Evolutionary conservation across 2,797 vertebrate genomes (phyloP).

Genomic region (Gymnodraco acuticeps): DNA sequence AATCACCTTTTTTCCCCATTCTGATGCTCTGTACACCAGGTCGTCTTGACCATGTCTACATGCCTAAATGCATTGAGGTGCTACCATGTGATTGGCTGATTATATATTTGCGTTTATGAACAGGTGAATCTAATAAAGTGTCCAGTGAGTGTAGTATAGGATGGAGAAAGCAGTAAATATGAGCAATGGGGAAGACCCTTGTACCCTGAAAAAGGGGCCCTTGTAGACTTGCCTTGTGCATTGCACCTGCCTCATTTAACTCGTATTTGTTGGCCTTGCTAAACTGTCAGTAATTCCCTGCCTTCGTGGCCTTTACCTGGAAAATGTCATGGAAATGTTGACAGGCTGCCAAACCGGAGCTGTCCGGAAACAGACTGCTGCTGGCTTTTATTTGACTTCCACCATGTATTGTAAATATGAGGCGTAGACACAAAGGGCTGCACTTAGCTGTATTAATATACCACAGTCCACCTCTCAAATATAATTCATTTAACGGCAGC

Average conservation of each 20-base stretch:
- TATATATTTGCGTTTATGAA: too few relatives aligned
- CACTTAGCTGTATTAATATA: conserved; percentile 53
- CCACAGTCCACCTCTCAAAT: conserved; percentile 35
- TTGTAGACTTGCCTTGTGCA: conserved; percentile 61
- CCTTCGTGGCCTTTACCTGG: conserved; percentile 78
- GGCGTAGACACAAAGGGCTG: conserved; percentile 27
- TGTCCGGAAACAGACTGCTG: conserved; percentile 47
- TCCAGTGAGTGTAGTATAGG: not conserved
- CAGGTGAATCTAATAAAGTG: too few relatives aligned
- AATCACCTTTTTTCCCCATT: too few relatives aligned
- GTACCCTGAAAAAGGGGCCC: conserved; percentile 74
- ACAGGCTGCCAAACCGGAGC: conserved; percentile 74
- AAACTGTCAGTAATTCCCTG: conserved; percentile 78
- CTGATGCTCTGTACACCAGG: too few relatives aligned
- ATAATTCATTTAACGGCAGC: conserved; percentile 38
- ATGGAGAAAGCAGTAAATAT: conserved; percentile 70
- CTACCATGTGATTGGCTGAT: too few relatives aligned
- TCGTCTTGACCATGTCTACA: too few relatives aligned
- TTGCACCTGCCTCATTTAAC: conserved; percentile 77
- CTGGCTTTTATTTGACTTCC: conserved; percentile 55
- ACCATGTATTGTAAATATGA: conserved; percentile 58
- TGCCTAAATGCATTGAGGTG: too few relatives aligned
- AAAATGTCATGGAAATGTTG: conserved; percentile 79
- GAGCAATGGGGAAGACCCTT: conserved; percentile 75
- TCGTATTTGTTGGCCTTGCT: conserved; percentile 80